Conservation (phyloP, 1,140 invertebrate species). For the Heliconius congener region DNA sequence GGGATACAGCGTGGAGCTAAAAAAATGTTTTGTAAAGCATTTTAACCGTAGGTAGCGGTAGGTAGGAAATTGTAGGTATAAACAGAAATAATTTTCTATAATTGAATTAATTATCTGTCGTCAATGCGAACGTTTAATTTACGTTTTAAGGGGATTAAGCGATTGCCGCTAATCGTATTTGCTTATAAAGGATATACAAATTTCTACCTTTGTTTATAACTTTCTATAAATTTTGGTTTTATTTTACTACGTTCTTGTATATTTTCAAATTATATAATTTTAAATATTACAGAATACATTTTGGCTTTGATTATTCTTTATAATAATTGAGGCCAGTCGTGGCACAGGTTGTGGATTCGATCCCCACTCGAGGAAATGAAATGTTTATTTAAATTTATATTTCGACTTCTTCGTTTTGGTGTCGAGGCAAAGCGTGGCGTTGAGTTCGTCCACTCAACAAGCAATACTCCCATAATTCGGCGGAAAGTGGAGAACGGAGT, state of each 20-base stretch:
- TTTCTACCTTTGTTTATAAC: neutral
- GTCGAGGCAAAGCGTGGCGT: no score
- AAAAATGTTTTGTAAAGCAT: neutral
- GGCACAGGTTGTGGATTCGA: no score
- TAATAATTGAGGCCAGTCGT: no score
- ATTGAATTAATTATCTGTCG: slow-evolving; percentile 10
- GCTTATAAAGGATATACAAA: neutral
- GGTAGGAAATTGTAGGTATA: neutral
- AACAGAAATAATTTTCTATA: slow-evolving; percentile 9
- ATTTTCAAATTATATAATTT: neutral
- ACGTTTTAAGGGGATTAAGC: slow-evolving; percentile 18
- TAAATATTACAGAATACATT: no score
- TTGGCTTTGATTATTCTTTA: no score
- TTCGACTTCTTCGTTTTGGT: no score
- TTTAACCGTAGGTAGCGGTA: neutral
- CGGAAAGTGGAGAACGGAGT: no score
- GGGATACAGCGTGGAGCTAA: no score
- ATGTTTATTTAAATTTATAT: no score
- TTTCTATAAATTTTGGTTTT: neutral
- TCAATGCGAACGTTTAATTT: slow-evolving; percentile 22
- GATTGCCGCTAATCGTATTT: slow-evolving; percentile 16
- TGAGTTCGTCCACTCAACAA: no score
- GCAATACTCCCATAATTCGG: no score
- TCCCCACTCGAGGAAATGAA: no score
- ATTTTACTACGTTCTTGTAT: neutral